Conservation (phyloP, 2,888 invertebrate species). For the Boloria euphrosyne region DNA sequence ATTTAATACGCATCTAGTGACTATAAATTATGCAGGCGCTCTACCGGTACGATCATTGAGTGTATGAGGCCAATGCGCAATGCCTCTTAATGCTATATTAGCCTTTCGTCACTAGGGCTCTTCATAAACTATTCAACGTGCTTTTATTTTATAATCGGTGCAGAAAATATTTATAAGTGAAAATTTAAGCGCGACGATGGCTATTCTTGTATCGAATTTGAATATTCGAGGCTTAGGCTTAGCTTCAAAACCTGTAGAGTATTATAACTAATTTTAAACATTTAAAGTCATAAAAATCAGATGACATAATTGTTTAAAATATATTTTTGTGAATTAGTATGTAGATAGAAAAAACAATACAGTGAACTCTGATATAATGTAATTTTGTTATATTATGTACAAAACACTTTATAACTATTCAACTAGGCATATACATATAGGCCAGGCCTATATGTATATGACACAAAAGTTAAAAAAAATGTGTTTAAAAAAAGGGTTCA, state of each 20-base stretch:
- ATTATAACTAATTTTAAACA: not conserved
- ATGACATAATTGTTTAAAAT: too few relatives aligned
- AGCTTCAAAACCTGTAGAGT: slow-evolving; percentile 9
- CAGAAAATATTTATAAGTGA: slow-evolving; percentile 34
- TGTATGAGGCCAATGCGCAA: slow-evolving; percentile 44
- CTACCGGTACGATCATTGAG: slow-evolving; percentile 41
- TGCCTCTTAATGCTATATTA: slow-evolving; percentile 43
- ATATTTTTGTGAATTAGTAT: too few relatives aligned
- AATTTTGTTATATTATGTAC: too few relatives aligned
- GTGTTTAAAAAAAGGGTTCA: too few relatives aligned
- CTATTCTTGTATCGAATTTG: slow-evolving; percentile 25
- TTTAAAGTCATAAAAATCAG: not conserved
- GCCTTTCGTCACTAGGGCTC: slow-evolving; percentile 41
- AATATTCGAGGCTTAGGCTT: slow-evolving; percentile 17
- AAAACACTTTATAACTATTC: too few relatives aligned
- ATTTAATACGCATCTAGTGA: slow-evolving; percentile 39
- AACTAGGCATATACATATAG: too few relatives aligned
- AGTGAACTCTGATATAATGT: too few relatives aligned
- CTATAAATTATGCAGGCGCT: slow-evolving; percentile 43
- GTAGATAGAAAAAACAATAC: too few relatives aligned
- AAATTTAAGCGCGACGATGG: slow-evolving; percentile 24
- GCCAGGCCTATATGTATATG: too few relatives aligned
- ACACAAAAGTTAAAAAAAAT: too few relatives aligned
- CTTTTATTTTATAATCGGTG: slow-evolving; percentile 40
- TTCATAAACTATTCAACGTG: slow-evolving; percentile 39